A percentile compares a stretch with the other conserved stretches of the same genome.
Evolutionary conservation across 2,113 vertebrate genomes (phyloP).

Genomic region (Rhizomys pruinosus): DNA sequence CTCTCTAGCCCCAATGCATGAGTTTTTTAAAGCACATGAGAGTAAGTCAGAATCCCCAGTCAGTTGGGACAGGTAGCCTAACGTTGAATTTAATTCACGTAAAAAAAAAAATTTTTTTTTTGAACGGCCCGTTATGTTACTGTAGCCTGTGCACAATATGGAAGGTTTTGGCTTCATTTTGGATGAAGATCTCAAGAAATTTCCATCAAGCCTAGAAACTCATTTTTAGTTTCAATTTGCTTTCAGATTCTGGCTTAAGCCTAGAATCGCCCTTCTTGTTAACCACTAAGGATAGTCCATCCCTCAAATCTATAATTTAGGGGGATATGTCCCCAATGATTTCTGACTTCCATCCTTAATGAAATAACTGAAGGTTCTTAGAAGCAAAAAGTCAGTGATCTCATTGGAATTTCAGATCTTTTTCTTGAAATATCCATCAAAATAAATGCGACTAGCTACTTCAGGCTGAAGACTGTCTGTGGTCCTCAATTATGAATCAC

Average conservation of each 20-base stretch:
- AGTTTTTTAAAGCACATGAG: neutral
- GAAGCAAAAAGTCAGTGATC: neutral
- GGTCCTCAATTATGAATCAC: neutral
- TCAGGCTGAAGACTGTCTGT: neutral
- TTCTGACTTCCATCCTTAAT: neutral
- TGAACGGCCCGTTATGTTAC: neutral
- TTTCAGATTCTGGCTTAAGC: slow-evolving; percentile 11
- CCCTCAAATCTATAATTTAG: neutral
- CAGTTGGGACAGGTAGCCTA: neutral
- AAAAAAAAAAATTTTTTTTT: neutral
- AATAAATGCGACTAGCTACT: neutral
- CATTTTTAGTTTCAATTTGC: slow-evolving; percentile 15
- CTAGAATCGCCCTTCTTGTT: neutral
- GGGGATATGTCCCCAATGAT: neutral
- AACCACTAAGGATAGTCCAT: neutral
- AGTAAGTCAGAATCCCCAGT: neutral
- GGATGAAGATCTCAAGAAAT: neutral
- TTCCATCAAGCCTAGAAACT: slow-evolving; percentile 12
- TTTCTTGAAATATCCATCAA: neutral
- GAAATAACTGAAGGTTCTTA: neutral
- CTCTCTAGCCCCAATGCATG: too few species aligned
- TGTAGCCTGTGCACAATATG: fast-evolving
- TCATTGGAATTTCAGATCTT: neutral
- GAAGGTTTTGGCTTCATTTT: neutral
- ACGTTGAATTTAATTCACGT: neutral